These are phyloP conservation scores for Palloptera scutellata DNA, from an alignment of 2,888 invertebrate genomes.

Conservation along the genomic window DNA sequence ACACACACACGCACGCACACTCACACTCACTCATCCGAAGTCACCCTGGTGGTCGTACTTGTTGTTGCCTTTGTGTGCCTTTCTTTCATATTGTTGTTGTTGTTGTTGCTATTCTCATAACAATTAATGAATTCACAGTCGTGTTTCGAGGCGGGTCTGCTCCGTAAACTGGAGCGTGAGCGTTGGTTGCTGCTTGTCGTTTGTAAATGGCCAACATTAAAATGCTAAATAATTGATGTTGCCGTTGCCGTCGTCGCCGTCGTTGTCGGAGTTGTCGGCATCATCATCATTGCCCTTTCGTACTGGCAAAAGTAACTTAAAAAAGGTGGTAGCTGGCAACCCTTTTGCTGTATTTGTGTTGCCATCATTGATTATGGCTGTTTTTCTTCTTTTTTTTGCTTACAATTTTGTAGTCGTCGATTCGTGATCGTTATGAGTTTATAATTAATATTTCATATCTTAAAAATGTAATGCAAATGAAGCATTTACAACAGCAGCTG, in stretches of 20 bases:
- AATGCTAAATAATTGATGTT: conserved; percentile 29
- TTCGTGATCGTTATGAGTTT: background rate
- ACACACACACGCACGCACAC: no score
- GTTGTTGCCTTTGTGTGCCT: no score
- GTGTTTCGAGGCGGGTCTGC: conserved; percentile 9
- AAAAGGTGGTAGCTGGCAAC: conserved; percentile 1
- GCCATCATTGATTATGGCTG: background rate
- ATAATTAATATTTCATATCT: background rate
- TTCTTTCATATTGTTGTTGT: no score
- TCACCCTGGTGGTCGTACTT: no score
- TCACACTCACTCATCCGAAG: no score
- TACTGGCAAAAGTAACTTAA: background rate
- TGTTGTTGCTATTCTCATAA: conserved; percentile 8
- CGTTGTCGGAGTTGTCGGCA: background rate
- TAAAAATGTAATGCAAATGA: background rate
- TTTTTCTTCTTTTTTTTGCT: conserved; percentile 1
- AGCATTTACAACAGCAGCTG: background rate
- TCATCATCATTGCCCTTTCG: background rate
- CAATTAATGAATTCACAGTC: conserved; percentile 41
- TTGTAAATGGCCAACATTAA: conserved; percentile 44
- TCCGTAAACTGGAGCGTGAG: background rate
- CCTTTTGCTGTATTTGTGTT: conserved; percentile 10
- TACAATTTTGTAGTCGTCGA: background rate
- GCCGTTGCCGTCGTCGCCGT: background rate
- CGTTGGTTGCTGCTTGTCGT: background rate